Conservation (phyloP, 2,888 invertebrate genomes). For the Diachrysia chrysitis region DNA sequence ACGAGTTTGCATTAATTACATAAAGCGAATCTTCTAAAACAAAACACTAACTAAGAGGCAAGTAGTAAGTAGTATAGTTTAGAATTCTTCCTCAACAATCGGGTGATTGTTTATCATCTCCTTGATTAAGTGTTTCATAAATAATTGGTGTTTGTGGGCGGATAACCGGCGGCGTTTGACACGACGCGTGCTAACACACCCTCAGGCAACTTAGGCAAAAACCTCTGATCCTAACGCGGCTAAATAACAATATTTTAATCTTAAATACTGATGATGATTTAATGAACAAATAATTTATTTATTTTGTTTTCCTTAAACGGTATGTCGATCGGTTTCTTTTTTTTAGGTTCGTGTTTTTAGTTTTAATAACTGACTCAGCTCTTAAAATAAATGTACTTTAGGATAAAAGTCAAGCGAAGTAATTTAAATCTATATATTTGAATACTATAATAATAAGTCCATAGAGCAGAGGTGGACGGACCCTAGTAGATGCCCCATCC, state of each 20-base stretch:
- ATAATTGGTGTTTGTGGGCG: slow-evolving; percentile 57
- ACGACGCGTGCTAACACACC: slow-evolving; percentile 50
- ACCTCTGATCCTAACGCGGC: slow-evolving; percentile 38
- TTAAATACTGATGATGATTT: slow-evolving; percentile 36
- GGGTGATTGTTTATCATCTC: neutral
- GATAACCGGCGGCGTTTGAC: slow-evolving; percentile 49
- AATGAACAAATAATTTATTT: slow-evolving; percentile 16
- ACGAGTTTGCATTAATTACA: too few species aligned
- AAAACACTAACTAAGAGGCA: too few species aligned
- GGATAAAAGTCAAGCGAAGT: neutral
- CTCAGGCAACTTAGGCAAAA: slow-evolving; percentile 29
- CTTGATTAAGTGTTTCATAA: slow-evolving; percentile 46
- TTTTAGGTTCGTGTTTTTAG: neutral
- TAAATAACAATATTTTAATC: slow-evolving; percentile 34
- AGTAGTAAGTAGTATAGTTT: too few species aligned
- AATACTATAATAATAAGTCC: too few species aligned
- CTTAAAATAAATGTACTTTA: neutral
- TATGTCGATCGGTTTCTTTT: neutral
- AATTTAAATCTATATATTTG: too few species aligned
- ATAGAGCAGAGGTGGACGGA: too few species aligned
- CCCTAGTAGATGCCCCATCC: too few species aligned
- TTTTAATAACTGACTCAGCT: neutral
- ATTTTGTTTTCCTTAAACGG: neutral
- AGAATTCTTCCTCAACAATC: too few species aligned
- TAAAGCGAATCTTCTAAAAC: too few species aligned